Evolutionary conservation across 2,797 vertebrate species (phyloP).

Genomic region (Hoplostethus mediterraneus): DNA sequence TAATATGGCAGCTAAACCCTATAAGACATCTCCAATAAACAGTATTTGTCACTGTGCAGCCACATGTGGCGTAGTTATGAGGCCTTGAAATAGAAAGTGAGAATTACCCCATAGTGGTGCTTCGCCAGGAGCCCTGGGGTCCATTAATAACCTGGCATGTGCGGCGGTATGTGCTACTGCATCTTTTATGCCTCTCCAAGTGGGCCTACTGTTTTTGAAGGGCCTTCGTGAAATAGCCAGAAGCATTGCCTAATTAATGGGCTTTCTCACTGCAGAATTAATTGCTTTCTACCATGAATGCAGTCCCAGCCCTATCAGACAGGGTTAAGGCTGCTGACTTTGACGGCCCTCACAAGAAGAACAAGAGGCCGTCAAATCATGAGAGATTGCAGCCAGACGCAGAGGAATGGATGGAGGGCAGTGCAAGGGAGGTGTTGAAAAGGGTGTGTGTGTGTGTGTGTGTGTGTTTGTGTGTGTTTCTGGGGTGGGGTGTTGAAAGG

Average conservation of each 20-base stretch:
- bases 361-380: constrained; percentile 64
- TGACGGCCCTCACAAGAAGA: constrained; percentile 72
- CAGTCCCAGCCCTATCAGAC: constrained; percentile 64
- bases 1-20: constrained; percentile 24
- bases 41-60: constrained; percentile 61
- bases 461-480: constrained; percentile 35
- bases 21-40: constrained; percentile 57
- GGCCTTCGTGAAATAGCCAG: constrained; percentile 72
- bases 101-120: constrained; percentile 56
- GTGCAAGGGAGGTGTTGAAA: constrained; percentile 29
- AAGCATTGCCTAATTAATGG: constrained; percentile 81
- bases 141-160: constrained; percentile 76
- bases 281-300: constrained; percentile 69
- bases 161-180: constrained; percentile 60
- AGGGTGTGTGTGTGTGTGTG: constrained; percentile 32
- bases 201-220: constrained; percentile 68
- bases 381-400: constrained; percentile 58
- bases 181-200: constrained; percentile 72
- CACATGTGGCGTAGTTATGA: constrained; percentile 47
- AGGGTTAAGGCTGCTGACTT: constrained; percentile 61
- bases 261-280: constrained; percentile 73
- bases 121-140: constrained; percentile 57
- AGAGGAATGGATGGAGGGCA: constrained; percentile 45
- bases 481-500: constrained; percentile 52
- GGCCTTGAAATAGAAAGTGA: constrained; percentile 65